Percentiles rank a stretch among this genome's conserved stretches.
Evolutionary conservation across 1,140 invertebrate species (phyloP).

Genomic region (Chironomus striatipennis): DNA sequence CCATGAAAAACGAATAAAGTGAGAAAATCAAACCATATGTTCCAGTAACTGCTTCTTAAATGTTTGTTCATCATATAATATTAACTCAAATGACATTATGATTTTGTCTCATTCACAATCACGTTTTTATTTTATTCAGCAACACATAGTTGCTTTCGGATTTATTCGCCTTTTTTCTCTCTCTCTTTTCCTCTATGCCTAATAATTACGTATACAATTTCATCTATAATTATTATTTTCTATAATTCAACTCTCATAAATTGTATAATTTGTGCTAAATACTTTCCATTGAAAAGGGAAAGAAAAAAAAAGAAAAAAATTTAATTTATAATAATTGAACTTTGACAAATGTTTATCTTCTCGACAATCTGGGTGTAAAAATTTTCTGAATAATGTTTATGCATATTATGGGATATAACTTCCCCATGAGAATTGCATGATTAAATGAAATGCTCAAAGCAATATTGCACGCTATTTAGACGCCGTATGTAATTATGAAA

Average conservation of each 20-base stretch:
- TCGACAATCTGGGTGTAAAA: constrained; percentile 6
- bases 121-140: not conserved
- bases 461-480: too few species aligned
- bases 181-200: not conserved
- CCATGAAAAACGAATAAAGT: not conserved
- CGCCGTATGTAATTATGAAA: too few species aligned
- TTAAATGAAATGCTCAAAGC: not conserved
- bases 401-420: constrained; percentile 1
- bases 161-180: not conserved
- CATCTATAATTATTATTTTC: too few species aligned
- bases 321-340: constrained; percentile 15
- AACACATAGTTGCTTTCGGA: not conserved
- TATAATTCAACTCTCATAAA: too few species aligned
- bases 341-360: constrained; percentile 14
- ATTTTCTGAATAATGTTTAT: not conserved
- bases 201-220: not conserved
- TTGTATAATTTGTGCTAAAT: too few species aligned
- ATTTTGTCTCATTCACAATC: constrained; percentile 16
- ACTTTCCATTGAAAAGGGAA: not conserved
- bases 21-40: constrained; percentile 20
- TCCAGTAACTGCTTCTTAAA: not conserved
- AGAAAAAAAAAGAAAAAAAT: not conserved
- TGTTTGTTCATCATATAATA: not conserved
- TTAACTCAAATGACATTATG: constrained; percentile 7
- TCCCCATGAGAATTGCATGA: not conserved